Evolutionary conservation across 2,113 vertebrate genomes (phyloP).

Genomic region (Athene noctua): DNA sequence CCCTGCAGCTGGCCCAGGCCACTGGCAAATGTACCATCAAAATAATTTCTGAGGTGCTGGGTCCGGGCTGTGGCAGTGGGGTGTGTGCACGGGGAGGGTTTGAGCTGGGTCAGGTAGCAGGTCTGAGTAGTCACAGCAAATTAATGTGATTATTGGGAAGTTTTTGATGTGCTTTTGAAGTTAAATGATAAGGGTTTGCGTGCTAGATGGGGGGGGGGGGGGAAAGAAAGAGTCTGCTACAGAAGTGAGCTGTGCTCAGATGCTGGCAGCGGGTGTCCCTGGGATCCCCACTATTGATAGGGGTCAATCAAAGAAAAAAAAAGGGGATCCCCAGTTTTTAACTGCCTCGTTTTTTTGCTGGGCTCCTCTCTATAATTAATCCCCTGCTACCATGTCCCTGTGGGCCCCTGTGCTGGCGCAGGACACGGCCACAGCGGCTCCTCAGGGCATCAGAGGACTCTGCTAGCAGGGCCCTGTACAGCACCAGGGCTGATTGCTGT

Average conservation of each 20-base stretch:
- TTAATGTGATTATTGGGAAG: neutral
- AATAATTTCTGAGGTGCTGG: neutral
- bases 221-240: neutral
- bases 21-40: fast-evolving
- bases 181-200: fast-evolving
- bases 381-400: neutral
- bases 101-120: neutral
- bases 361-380: neutral
- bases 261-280: neutral
- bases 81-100: fast-evolving
- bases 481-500: neutral
- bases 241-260: neutral
- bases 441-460: neutral
- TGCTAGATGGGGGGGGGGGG: neutral
- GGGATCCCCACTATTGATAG: neutral
- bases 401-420: neutral
- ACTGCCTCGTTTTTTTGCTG: neutral
- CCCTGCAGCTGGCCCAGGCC: neutral
- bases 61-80: neutral
- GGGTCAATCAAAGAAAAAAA: neutral
- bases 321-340: fast-evolving
- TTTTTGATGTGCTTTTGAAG: neutral
- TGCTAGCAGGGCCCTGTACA: neutral
- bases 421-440: neutral
- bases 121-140: too few relatives aligned